Evolutionary conservation across 2,113 vertebrate species (phyloP), one percentile per base, ranked within the genome.

Genomic region (Ciconia boyciana): DNA sequence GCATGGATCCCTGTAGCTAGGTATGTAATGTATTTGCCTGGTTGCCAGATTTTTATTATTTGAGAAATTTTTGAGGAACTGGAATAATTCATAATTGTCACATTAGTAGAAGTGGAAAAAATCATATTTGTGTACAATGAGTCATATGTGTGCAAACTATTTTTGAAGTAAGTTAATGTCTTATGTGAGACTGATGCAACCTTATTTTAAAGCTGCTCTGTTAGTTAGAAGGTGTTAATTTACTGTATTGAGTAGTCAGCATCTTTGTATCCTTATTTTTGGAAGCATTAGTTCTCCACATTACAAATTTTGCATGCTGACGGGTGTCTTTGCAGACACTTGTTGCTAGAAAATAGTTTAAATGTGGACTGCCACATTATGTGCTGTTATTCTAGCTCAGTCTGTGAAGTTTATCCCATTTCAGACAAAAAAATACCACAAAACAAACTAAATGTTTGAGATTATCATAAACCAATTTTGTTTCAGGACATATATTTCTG

Each of bases 351-450:
- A 83, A 74, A 55, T 58, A 77, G 15, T 74, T 93, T 65, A 77
- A 74, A 49, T 13, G 19, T 39, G 41, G 15, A 39, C 36, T 77
- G 64, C 20, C 28, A 58, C 4, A 98, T 99, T 96, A 98, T 98
- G 0, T 98, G 98, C 58, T 99, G 99, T 95, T 99, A 99, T 64
- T 41, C 48, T 51, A 22, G 41, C 48, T 60, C 58, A 72, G 58
- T 14, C 75, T 61, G 69, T 36, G 69, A 72, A 58, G 66, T 41
- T 65, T 46, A 86, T 18, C 28, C 41, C 29, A 9, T 25, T 78
- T 72, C 58, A 57, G 54, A 17, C 36, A 61, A 72, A 83, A 83
- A 66, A 49, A 43, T 26, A 17, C 20, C 65, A 55, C 0, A 1
- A 85, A 86, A 60, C 29, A 83, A 68, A 46, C n/a, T 51, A 76